These are phyloP conservation scores for Onthophagus sagittarius DNA, from an alignment of 2,888 invertebrate species.

Conservation along the genomic window DNA sequence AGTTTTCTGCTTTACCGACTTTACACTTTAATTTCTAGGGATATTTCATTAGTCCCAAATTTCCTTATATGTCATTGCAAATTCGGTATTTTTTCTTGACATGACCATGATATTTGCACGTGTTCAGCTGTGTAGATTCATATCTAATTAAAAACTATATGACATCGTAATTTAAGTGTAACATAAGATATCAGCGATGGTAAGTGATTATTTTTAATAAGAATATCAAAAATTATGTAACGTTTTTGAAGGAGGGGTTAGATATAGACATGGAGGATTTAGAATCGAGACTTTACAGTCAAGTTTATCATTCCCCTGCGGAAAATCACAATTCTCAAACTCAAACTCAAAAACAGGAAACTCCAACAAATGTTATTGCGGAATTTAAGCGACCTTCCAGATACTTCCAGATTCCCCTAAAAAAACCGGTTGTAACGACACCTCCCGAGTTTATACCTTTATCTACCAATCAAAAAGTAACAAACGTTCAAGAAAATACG, in stretches of 20 bases:
- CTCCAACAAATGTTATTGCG: neutral
- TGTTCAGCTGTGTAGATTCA: neutral
- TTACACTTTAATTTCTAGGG: no score
- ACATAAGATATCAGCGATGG: conserved; percentile 14
- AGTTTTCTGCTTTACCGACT: no score
- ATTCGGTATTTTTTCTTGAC: no score
- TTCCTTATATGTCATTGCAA: no score
- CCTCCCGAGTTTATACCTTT: neutral
- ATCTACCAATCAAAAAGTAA: neutral
- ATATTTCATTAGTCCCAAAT: neutral
- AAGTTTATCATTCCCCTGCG: conserved; percentile 38
- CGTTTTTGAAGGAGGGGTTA: conserved; percentile 31
- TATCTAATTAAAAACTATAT: neutral
- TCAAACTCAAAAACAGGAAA: conserved; percentile 7
- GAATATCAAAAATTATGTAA: neutral
- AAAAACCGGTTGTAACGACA: neutral
- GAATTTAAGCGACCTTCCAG: neutral
- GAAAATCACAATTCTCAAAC: conserved; percentile 19
- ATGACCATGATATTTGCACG: neutral
- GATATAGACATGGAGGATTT: conserved; percentile 40
- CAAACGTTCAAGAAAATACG: neutral
- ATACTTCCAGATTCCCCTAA: conserved; percentile 11
- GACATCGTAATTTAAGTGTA: neutral
- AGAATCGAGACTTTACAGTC: conserved; percentile 42
- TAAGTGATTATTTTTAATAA: conserved; percentile 14